A percentile compares a stretch with the other conserved stretches of the same genome.
phyloP scores from a whole-genome alignment of 2,797 vertebrate species.

The Sphenopsis melanotis region DNA sequence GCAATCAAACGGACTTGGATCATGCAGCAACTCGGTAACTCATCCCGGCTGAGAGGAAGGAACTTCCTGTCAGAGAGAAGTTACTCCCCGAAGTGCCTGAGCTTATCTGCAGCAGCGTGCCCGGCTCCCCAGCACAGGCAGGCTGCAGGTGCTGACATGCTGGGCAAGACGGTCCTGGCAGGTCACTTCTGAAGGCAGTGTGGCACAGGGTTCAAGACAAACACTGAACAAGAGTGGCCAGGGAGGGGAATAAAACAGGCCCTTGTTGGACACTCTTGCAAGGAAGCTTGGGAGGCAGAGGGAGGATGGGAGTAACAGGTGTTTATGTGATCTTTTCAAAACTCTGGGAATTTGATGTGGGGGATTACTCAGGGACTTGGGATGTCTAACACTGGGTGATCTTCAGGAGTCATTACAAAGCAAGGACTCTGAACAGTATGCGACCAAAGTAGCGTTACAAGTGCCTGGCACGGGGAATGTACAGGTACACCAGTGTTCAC shows the following conservation, averaged over 20 bases:
- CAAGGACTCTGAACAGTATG: not conserved
- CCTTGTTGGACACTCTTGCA: not conserved
- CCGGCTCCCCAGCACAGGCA: not conserved
- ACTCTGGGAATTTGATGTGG: not conserved
- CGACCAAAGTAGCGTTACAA: not conserved
- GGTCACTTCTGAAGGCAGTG: not conserved
- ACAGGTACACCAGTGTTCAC: not conserved
- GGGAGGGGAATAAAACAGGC: not conserved
- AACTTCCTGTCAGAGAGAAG: constrained; percentile 22
- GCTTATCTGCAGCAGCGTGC: not conserved
- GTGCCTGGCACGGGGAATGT: not conserved
- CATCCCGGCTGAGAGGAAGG: not conserved
- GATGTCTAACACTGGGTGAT: not conserved
- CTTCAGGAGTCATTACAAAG: not conserved
- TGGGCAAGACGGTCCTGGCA: accelerated
- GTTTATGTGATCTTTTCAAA: not conserved
- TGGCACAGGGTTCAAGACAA: not conserved
- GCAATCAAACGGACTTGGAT: not conserved
- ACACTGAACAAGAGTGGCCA: not conserved
- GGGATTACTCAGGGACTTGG: not conserved
- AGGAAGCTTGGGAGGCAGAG: not conserved
- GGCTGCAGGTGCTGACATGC: not conserved
- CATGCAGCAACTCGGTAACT: not conserved
- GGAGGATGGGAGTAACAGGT: constrained; percentile 38
- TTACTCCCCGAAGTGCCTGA: not conserved